phyloP scores from a whole-genome alignment of 2,888 invertebrate genomes.

The Formica aserva region DNA sequence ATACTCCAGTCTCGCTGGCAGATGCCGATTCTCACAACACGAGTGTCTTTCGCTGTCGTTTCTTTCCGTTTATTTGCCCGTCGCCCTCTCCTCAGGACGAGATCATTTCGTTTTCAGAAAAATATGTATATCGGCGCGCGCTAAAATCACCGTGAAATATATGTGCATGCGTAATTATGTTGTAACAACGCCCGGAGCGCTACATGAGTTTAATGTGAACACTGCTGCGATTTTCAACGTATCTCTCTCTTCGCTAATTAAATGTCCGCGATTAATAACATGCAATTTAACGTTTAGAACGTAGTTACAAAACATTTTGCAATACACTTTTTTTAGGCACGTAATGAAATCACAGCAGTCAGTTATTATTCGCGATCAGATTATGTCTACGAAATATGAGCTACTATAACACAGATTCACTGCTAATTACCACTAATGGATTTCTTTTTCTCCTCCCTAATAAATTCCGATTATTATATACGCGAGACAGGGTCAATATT shows the following conservation, averaged over 20 bases:
- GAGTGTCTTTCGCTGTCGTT: constrained; percentile 33
- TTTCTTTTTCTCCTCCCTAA: neutral
- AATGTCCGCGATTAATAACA: constrained; percentile 39
- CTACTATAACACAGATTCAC: neutral
- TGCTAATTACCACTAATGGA: neutral
- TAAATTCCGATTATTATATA: neutral
- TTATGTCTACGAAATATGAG: neutral
- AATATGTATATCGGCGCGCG: constrained; percentile 25
- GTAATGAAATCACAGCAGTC: constrained; percentile 23
- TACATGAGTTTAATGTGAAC: constrained; percentile 3
- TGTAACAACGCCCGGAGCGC: constrained; percentile 37
- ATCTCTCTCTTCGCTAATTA: constrained; percentile 19
- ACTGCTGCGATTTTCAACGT: constrained; percentile 23
- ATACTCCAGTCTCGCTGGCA: constrained; percentile 33
- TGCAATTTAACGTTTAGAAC: constrained; percentile 39
- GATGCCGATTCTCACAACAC: constrained; percentile 46
- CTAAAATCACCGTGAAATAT: constrained; percentile 43
- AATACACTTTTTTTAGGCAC: constrained; percentile 4
- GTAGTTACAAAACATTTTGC: constrained; percentile 22
- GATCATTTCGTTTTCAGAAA: constrained; percentile 15
- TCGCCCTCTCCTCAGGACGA: neutral
- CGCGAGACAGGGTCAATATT: neutral
- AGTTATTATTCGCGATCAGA: neutral
- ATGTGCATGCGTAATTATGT: constrained; percentile 45
- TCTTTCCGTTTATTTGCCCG: constrained; percentile 15